Evolutionary conservation across 2,888 invertebrate species (phyloP).

Genomic region (Mechanitis messenoides): DNA sequence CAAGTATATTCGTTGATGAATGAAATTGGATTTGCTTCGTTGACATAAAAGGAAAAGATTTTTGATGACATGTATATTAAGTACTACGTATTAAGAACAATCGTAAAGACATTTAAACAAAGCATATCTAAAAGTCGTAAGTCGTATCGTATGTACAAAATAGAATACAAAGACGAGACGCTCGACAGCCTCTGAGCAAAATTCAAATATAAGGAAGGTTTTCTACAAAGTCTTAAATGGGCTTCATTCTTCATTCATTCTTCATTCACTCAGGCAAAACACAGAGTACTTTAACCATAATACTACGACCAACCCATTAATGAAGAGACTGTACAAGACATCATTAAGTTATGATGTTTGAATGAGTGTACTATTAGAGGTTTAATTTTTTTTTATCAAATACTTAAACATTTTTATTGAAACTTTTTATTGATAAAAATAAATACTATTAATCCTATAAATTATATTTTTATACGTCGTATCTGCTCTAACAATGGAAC

Average conservation of each 20-base stretch:
- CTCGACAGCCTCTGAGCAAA: constrained; percentile 37
- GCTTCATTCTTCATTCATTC: too few relatives aligned
- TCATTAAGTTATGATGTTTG: not conserved
- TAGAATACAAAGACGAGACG: constrained; percentile 26
- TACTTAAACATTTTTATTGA: too few relatives aligned
- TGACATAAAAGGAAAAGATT: too few relatives aligned
- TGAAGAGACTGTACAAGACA: not conserved
- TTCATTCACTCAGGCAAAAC: constrained; percentile 37
- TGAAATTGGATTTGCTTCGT: too few relatives aligned
- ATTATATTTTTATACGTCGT: too few relatives aligned
- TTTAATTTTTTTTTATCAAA: too few relatives aligned
- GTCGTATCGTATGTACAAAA: constrained; percentile 10
- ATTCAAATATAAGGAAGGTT: constrained; percentile 39
- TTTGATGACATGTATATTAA: too few relatives aligned
- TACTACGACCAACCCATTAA: constrained; percentile 8
- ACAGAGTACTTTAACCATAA: constrained; percentile 37
- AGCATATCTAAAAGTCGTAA: not conserved
- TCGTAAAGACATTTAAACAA: too few relatives aligned
- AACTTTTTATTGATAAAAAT: too few relatives aligned
- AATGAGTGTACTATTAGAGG: not conserved
- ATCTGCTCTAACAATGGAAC: constrained; percentile 18
- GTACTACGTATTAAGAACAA: too few relatives aligned
- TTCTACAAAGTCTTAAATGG: constrained; percentile 43
- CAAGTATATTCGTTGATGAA: too few relatives aligned
- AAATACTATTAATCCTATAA: too few relatives aligned